Base-by-base conservation (phyloP, 2,888 invertebrate species). In the Cremastinae sp. region DNA sequence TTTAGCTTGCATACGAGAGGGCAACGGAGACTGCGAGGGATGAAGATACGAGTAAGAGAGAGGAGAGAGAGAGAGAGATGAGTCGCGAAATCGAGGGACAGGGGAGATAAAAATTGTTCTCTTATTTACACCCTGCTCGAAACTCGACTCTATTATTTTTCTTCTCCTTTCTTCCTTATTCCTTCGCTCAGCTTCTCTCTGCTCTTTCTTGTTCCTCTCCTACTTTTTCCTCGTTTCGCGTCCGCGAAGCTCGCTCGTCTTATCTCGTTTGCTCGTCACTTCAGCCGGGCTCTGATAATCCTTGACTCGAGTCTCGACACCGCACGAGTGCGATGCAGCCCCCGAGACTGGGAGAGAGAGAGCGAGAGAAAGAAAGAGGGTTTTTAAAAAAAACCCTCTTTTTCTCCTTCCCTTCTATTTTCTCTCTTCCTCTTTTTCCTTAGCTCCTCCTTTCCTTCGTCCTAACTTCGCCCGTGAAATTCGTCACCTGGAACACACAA, bases 1-100 rank as follows among this genome's bases (percentile, higher is more conserved):
- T 79, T 82, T 82, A 82, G 83, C 81, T 85, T 83, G 86, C 88
- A 86, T 88, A 85, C 86, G 87, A 87, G 86, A 81, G 83, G 84
- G 82, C 34, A 18, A 66, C 8, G 16, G 54, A 54, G 49, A 20
- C n/a, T 14, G 49, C 9, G 53, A 53, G 53, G 38, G 41, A 38
- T n/a, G n/a, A n/a, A n/a, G n/a, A n/a, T n/a, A n/a, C n/a, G n/a
- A n/a, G n/a, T n/a, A 56, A 47, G 45, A 70, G 22, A 70, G 43
- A 38, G 38, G 3, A 83, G 81, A 51, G 47, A 62, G 20, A 22
- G 16, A 22, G 41, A 22, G 36, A 12, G 54, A 69, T 28, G 28
- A 28, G 28, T 5, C 28, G 28, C 2, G 28, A 28, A 28, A 28
- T 28, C 28, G 28, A 28, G 28, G 28, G 2, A 28, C 28, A 28